phyloP scores from a whole-genome alignment of 2,888 invertebrate species.

The Hedya salicella region DNA sequence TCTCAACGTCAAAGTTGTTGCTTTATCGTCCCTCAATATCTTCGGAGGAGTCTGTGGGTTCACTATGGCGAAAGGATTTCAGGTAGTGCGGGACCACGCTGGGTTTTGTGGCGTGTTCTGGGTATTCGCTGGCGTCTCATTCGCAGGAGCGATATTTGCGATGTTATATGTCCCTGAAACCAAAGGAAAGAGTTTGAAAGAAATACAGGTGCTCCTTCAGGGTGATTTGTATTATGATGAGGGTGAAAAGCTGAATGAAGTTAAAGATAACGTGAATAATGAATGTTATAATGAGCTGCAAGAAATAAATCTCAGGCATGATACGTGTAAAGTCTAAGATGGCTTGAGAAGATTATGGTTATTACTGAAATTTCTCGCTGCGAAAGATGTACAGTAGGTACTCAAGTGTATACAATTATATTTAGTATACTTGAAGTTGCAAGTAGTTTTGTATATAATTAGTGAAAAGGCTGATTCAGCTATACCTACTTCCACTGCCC shows the following conservation, averaged over 20 bases:
- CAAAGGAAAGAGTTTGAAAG: slow-evolving; percentile 81
- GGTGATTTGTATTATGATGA: slow-evolving; percentile 60
- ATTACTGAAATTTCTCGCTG: too few species aligned
- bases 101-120: slow-evolving; percentile 80
- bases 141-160: slow-evolving; percentile 78
- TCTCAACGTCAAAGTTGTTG: slow-evolving; percentile 82
- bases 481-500: too few species aligned
- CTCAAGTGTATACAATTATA: too few species aligned
- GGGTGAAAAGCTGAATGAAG: slow-evolving; percentile 46
- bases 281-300: slow-evolving; percentile 43
- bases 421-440: too few species aligned
- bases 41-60: slow-evolving; percentile 78
- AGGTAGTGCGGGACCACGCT: slow-evolving; percentile 71
- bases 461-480: too few species aligned
- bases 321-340: not conserved
- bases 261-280: slow-evolving; percentile 15
- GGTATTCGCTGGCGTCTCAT: slow-evolving; percentile 72
- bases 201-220: slow-evolving; percentile 82
- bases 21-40: slow-evolving; percentile 76
- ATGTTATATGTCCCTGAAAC: slow-evolving; percentile 83
- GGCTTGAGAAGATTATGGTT: too few species aligned
- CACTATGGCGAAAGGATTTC: slow-evolving; percentile 78
- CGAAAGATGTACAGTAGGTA: too few species aligned
- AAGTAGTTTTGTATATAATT: too few species aligned
- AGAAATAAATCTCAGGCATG: slow-evolving; percentile 12